phyloP scores from a whole-genome alignment of 2,113 vertebrate species.

The Psophia crepitans region DNA sequence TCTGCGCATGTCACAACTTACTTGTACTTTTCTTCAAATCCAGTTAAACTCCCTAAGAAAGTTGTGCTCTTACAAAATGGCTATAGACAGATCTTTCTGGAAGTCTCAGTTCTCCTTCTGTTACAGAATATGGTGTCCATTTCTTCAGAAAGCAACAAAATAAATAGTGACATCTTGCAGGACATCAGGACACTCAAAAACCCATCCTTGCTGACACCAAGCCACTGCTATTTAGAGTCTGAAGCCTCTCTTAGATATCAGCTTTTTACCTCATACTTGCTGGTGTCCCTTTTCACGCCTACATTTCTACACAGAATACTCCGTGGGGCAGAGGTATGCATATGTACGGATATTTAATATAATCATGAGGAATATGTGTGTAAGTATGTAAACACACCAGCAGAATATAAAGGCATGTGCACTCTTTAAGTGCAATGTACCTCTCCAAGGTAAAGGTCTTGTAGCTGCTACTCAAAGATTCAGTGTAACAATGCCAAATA shows the following conservation, averaged over 20 bases:
- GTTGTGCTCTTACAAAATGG: not conserved
- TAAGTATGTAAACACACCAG: not conserved
- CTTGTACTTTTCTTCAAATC: not conserved
- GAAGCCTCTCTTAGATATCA: not conserved
- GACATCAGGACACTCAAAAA: not conserved
- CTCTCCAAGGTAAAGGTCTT: not conserved
- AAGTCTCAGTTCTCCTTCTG: not conserved
- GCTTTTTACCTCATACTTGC: not conserved
- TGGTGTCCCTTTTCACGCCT: not conserved
- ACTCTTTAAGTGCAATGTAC: not conserved
- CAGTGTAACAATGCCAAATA: not conserved
- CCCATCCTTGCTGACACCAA: not conserved
- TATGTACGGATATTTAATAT: not conserved
- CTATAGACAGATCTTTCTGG: not conserved
- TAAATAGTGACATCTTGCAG: not conserved
- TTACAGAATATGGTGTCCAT: not conserved
- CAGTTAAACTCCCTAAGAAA: not conserved
- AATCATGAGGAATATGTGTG: not conserved
- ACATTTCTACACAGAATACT: not conserved
- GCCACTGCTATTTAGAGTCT: not conserved
- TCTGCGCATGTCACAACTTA: not conserved
- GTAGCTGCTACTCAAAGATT: not conserved
- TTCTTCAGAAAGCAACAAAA: not conserved
- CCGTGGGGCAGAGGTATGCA: not conserved
- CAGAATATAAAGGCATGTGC: not conserved